Evolutionary conservation across 2,888 invertebrate species (phyloP).

Genomic region (Parnassius mnemosyne): DNA sequence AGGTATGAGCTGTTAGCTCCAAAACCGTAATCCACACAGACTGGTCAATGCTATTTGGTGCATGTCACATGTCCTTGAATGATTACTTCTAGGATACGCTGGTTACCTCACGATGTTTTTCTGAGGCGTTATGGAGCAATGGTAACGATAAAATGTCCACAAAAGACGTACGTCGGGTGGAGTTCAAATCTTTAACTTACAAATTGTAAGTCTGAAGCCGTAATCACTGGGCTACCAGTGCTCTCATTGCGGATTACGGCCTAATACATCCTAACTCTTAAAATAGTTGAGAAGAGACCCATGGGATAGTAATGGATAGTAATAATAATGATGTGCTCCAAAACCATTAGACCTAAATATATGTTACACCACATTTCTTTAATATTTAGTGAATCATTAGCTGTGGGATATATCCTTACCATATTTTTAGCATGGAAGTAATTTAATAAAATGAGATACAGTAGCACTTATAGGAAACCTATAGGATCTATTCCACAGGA

Average conservation of each 20-base stretch:
- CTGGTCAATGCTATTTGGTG: neutral
- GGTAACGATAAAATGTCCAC: too few relatives aligned
- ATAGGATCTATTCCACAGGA: conserved; percentile 7
- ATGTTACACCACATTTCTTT: conserved; percentile 1
- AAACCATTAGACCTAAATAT: conserved; percentile 4
- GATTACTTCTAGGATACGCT: neutral
- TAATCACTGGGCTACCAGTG: conserved; percentile 2
- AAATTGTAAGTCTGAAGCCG: too few relatives aligned
- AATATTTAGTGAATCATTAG: conserved; percentile 7
- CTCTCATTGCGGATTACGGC: conserved; percentile 6
- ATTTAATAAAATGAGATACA: conserved; percentile 4
- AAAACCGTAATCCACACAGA: conserved; percentile 1
- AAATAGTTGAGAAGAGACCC: conserved; percentile 1
- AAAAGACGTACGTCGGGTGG: too few relatives aligned
- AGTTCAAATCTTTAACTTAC: too few relatives aligned
- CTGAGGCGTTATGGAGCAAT: too few relatives aligned
- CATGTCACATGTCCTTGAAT: conserved; percentile 1
- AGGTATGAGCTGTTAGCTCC: neutral
- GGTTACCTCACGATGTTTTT: too few relatives aligned
- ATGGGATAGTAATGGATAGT: conserved; percentile 4
- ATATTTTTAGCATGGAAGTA: neutral
- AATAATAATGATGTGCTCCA: conserved; percentile 2
- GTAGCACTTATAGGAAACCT: conserved; percentile 4
- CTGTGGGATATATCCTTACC: conserved; percentile 8
- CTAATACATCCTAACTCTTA: neutral